phyloP scores from a whole-genome alignment of 2,888 invertebrate genomes.

The Callosobruchus maculatus region DNA sequence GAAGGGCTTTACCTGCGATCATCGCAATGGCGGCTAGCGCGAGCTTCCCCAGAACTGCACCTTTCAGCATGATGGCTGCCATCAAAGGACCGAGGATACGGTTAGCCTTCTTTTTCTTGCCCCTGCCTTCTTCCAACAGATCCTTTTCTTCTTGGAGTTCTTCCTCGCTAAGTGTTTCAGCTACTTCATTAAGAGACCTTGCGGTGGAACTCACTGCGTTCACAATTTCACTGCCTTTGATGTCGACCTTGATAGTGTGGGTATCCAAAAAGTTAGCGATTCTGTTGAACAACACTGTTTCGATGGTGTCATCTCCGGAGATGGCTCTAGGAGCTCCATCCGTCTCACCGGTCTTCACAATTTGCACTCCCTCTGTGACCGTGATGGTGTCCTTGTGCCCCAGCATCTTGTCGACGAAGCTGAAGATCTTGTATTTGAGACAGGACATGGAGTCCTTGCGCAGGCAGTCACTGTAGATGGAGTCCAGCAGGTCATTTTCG shows the following conservation, averaged over 20 bases:
- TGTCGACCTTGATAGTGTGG: conserved; percentile 78
- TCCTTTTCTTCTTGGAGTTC: conserved; percentile 45
- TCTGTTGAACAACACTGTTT: conserved; percentile 62
- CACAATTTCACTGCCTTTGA: conserved; percentile 80
- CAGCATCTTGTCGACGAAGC: conserved; percentile 81
- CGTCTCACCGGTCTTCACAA: conserved; percentile 68
- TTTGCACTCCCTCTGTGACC: conserved; percentile 78
- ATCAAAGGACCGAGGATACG: conserved; percentile 76
- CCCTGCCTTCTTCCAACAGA: conserved; percentile 65
- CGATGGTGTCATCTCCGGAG: conserved; percentile 62
- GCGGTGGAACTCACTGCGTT: conserved; percentile 77
- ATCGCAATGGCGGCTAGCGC: conserved; percentile 78
- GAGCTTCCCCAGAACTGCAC: conserved; percentile 74
- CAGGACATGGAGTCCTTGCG: conserved; percentile 81
- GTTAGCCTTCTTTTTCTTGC: conserved; percentile 76
- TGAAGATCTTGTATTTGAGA: conserved; percentile 82
- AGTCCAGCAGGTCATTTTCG: conserved; percentile 75
- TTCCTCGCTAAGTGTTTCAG: conserved; percentile 62
- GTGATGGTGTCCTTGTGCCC: conserved; percentile 77
- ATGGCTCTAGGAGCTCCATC: conserved; percentile 76
- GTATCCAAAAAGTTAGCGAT: conserved; percentile 74
- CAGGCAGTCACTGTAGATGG: conserved; percentile 73
- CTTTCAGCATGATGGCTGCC: conserved; percentile 71
- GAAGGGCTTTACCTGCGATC: conserved; percentile 80
- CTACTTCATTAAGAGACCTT: conserved; percentile 72